Evolutionary conservation across 1,140 invertebrate genomes (phyloP), one percentile per base, ranked within the genome.

Genomic region (Globodera rostochiensis): DNA sequence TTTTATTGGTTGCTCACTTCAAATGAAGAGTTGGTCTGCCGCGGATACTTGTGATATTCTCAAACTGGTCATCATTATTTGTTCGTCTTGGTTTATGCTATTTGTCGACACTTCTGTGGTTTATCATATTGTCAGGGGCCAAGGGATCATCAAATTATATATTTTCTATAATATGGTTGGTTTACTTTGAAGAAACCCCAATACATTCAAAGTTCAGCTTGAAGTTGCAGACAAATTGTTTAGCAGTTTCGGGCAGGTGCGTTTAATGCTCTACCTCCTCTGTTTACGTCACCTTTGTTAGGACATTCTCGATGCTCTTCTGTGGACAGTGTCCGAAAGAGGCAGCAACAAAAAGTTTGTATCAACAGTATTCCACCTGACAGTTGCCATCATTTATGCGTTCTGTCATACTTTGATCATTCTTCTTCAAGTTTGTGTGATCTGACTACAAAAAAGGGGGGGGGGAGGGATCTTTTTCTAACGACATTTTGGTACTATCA

Each of bases 61-160:
- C 4, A 99, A 98, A 91, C 95, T 95, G 6, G 94, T 98, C 73
- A 92, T 98, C 85, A 91, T 98, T 80, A 90, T 94, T 47, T 95
- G 74, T 47, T 50, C 87, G 57, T 85, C 95, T 86, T 94, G 94
- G 89, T 92, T 94, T 77, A 91, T 96, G 53, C 94, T 97, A 91
- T 94, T 95, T 87, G 93, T 98, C 77, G 97, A 99, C 90, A 98
- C 96, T 13, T 98, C 97, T 83, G 95, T 98, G 92, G 94, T 99
- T 92, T 99, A 99, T 91, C 98, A 99, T 91, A 92, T 98, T 83
- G 97, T 99, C 47, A 96, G 98, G 90, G 97, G 95, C 87, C 98
- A 99, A 90, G 97, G 96, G 77, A 95, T 98, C 73, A 98, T 99
- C 89, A 99, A 99, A 90, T 91, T 99, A 73, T 99, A 99, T 90